These are phyloP conservation scores for Himalopsyche japonica DNA, from an alignment of 2,888 invertebrate genomes.

Conservation along the genomic window DNA sequence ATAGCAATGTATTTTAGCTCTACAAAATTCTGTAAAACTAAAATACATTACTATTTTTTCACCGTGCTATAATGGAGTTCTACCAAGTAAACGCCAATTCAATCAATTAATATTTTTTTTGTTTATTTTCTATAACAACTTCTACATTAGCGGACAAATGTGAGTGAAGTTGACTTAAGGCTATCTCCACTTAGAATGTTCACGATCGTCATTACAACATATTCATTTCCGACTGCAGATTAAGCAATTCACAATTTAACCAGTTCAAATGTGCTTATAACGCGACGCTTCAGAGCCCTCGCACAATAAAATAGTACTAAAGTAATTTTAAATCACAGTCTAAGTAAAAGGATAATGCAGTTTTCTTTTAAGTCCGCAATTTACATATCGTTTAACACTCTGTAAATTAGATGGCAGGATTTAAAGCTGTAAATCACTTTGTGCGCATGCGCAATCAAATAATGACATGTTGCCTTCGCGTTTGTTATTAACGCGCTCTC, in stretches of 20 bases:
- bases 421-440: slow-evolving; percentile 26
- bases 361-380: background rate
- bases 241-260: background rate
- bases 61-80: no score
- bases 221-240: background rate
- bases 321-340: background rate
- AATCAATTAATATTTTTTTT: no score
- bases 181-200: background rate
- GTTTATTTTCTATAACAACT: background rate
- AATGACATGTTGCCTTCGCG: slow-evolving; percentile 16
- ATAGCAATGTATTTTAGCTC: no score
- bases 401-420: slow-evolving; percentile 28
- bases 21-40: no score
- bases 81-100: no score
- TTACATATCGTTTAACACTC: slow-evolving; percentile 38
- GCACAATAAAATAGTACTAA: background rate
- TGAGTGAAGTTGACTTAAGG: slow-evolving; percentile 10
- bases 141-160: background rate
- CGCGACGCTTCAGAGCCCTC: background rate
- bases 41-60: no score
- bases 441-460: slow-evolving; percentile 24
- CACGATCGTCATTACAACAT: background rate
- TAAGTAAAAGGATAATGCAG: background rate
- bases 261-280: background rate
- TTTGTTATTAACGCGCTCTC: background rate